A percentile compares a stretch with the other conserved stretches of the same genome.
Evolutionary conservation across 2,797 vertebrate genomes (phyloP).

Genomic region (Synaphobranchus kaupii): DNA sequence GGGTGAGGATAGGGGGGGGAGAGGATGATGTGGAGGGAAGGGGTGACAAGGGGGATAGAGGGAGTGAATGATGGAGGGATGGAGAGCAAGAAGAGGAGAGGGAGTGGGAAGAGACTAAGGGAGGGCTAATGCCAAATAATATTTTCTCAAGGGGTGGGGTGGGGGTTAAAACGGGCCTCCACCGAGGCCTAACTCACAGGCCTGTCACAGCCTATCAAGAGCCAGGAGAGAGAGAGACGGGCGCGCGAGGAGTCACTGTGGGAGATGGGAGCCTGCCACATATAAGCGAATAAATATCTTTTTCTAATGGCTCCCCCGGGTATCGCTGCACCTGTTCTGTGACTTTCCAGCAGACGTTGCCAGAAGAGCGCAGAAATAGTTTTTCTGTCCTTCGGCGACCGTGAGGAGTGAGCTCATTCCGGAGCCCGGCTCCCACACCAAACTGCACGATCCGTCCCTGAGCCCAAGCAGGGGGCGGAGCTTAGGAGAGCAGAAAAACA

Average conservation of each 20-base stretch:
- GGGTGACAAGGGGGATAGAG: background rate
- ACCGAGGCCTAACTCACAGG: background rate
- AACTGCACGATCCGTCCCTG: background rate
- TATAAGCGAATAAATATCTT: conserved; percentile 11
- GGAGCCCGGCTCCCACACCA: conserved; percentile 10
- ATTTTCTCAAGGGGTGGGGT: background rate
- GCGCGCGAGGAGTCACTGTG: background rate
- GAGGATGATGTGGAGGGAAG: background rate
- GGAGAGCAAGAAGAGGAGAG: background rate
- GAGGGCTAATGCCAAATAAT: background rate
- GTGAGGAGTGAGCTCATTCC: conserved; percentile 31
- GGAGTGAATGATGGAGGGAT: conserved; percentile 1
- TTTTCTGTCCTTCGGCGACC: conserved; percentile 14
- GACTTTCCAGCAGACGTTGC: conserved; percentile 29
- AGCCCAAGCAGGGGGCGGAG: conserved; percentile 1
- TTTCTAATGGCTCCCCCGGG: background rate
- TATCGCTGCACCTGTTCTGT: conserved; percentile 44
- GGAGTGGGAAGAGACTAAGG: background rate
- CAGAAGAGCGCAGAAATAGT: conserved; percentile 5
- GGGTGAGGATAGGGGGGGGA: background rate
- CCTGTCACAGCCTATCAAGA: background rate
- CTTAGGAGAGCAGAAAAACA: conserved; percentile 31
- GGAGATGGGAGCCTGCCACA: conserved; percentile 11
- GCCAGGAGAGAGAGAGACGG: background rate
- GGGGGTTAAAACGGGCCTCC: too few relatives aligned